Evolutionary conservation across 1,140 invertebrate genomes (phyloP).

Genomic region (Leptinotarsa undecemlineata): DNA sequence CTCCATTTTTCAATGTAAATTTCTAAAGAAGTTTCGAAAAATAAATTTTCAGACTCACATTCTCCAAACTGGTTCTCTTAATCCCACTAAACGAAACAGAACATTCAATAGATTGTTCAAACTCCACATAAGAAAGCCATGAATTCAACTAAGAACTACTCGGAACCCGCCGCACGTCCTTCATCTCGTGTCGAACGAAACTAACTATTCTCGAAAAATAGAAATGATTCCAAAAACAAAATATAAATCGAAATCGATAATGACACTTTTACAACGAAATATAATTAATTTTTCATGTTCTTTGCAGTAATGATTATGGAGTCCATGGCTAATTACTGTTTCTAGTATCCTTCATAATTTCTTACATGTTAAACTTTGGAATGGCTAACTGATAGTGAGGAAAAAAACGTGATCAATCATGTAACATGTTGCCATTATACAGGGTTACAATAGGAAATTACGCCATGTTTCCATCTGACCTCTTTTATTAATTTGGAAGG

Average conservation of each 20-base stretch:
- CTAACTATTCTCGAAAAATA: neutral
- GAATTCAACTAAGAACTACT: neutral
- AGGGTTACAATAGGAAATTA: neutral
- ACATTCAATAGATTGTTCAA: neutral
- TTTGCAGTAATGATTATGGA: neutral
- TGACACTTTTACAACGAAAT: neutral
- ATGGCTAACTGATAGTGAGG: neutral
- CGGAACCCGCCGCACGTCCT: neutral
- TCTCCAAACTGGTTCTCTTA: neutral
- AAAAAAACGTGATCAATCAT: constrained; percentile 1
- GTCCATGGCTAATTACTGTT: constrained; percentile 5
- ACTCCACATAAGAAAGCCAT: neutral
- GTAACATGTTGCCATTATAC: neutral
- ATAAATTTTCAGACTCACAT: neutral
- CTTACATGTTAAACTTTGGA: neutral
- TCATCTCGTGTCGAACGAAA: neutral
- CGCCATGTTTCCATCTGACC: too few relatives aligned
- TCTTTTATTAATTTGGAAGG: too few relatives aligned
- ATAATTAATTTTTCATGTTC: constrained; percentile 8
- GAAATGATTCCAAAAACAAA: neutral
- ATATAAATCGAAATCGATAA: constrained; percentile 1
- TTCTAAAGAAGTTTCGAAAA: too few relatives aligned
- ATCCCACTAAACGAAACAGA: neutral
- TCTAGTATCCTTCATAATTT: constrained; percentile 6
- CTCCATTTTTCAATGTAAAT: too few relatives aligned